Evolutionary conservation across 2,797 vertebrate genomes (phyloP).

Genomic region (Gobionotothen gibberifrons): DNA sequence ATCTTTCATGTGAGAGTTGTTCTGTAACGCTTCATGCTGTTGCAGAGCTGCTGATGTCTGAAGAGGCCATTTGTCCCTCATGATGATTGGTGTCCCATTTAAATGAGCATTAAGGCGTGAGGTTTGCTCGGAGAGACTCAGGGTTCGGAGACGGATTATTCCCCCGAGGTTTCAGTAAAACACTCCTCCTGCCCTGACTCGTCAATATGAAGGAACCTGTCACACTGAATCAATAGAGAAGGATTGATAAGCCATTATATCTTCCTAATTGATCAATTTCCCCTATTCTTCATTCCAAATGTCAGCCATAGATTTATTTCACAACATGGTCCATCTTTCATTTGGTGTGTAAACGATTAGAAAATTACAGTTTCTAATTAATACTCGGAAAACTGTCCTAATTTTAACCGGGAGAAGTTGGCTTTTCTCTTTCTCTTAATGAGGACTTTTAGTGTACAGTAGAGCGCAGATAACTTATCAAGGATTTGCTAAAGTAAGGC

Average conservation of each 20-base stretch:
- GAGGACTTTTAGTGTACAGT: background rate
- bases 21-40: constrained; percentile 7
- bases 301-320: constrained; percentile 55
- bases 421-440: background rate
- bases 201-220: constrained; percentile 73
- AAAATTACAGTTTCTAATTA: constrained; percentile 44
- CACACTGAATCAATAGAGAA: constrained; percentile 74
- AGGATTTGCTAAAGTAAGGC: background rate
- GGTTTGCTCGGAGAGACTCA: constrained; percentile 69
- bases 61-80: constrained; percentile 62
- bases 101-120: constrained; percentile 76
- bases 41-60: constrained; percentile 47
- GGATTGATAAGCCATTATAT: constrained; percentile 68
- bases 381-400: background rate
- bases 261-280: constrained; percentile 72
- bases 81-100: constrained; percentile 80
- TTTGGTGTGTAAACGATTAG: constrained; percentile 57
- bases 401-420: constrained; percentile 9
- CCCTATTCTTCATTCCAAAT: constrained; percentile 65
- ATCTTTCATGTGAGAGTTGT: background rate
- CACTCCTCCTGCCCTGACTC: constrained; percentile 58
- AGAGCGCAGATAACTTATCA: background rate
- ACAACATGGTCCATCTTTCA: constrained; percentile 32
- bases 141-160: constrained; percentile 70
- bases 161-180: constrained; percentile 59